phyloP scores from a whole-genome alignment of 2,888 invertebrate genomes.

The Dynastes maya region DNA sequence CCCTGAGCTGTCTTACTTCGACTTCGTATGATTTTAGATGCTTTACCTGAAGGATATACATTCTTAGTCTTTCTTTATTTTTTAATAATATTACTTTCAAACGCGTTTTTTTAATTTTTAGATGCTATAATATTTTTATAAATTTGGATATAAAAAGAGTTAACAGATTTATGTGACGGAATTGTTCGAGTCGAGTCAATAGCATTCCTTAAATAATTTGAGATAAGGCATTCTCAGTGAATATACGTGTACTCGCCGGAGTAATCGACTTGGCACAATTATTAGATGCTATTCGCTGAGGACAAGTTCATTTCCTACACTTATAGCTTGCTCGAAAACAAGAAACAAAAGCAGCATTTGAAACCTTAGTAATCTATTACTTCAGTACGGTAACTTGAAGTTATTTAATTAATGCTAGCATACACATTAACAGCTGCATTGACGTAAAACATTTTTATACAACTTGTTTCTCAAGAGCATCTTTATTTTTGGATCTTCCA shows the following conservation, averaged over 20 bases:
- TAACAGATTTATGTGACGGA: too few relatives aligned
- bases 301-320: conserved; percentile 5
- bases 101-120: too few relatives aligned
- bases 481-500: neutral
- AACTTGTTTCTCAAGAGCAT: neutral
- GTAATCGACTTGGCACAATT: conserved; percentile 27
- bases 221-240: conserved; percentile 1
- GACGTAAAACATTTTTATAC: neutral
- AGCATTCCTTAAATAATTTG: conserved; percentile 31
- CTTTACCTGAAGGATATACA: conserved; percentile 67
- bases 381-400: too few relatives aligned
- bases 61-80: too few relatives aligned
- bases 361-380: too few relatives aligned
- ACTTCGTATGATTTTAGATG: conserved; percentile 74
- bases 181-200: neutral
- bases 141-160: too few relatives aligned
- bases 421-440: too few relatives aligned
- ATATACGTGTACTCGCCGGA: neutral
- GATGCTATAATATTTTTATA: too few relatives aligned
- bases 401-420: too few relatives aligned
- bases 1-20: conserved; percentile 75
- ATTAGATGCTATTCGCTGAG: conserved; percentile 13
- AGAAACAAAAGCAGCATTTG: too few relatives aligned
- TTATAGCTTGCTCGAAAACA: neutral
- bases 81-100: too few relatives aligned